Conservation (phyloP, 1,140 invertebrate species). For the Papilio polytes region DNA sequence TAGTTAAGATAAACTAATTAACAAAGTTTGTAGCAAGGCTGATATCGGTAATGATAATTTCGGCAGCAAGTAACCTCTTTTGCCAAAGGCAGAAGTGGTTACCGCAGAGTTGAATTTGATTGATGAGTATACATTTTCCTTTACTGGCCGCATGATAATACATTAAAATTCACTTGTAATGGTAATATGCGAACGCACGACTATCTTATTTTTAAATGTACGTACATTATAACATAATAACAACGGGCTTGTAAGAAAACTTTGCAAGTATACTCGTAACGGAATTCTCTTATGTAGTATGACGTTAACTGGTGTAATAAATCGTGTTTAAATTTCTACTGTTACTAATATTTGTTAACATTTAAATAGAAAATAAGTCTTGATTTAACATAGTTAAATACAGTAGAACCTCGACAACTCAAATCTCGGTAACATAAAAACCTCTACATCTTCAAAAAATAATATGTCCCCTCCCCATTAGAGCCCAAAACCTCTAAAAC, state of each 20-base stretch:
- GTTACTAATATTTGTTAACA: not conserved
- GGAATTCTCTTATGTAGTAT: not conserved
- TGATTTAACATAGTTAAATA: not conserved
- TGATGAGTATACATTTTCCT: constrained; percentile 19
- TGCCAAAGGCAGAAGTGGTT: constrained; percentile 18
- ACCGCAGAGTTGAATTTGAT: constrained; percentile 9
- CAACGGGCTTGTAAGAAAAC: not conserved
- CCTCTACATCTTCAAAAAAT: too few species aligned
- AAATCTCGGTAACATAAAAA: too few species aligned
- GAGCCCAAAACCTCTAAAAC: too few species aligned
- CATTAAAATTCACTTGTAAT: constrained; percentile 6
- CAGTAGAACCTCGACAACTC: too few species aligned
- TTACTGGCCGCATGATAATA: not conserved
- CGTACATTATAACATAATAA: not conserved
- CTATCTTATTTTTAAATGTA: not conserved
- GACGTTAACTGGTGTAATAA: not conserved
- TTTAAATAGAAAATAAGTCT: not conserved
- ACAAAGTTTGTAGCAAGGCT: not conserved
- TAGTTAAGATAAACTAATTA: constrained; percentile 15
- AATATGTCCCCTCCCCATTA: too few species aligned
- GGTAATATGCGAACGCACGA: not conserved
- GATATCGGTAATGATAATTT: constrained; percentile 13
- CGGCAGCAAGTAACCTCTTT: constrained; percentile 1
- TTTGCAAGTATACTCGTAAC: not conserved
- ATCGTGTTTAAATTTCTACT: not conserved